Evolutionary conservation across 2,888 invertebrate genomes (phyloP).

Genomic region (Anthophora plumipes): DNA sequence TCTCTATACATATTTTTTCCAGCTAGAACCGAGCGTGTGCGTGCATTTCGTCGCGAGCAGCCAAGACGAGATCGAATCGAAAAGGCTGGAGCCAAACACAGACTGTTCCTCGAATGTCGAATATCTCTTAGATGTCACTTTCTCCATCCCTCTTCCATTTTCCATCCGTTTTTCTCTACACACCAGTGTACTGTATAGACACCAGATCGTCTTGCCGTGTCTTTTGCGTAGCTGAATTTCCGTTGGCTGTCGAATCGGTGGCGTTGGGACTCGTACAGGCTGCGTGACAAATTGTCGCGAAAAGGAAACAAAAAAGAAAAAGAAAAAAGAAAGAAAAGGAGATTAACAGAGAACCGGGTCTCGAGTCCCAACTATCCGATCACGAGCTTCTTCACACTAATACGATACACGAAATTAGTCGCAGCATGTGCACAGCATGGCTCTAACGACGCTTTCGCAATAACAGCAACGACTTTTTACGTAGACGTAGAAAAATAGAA

Average conservation of each 20-base stretch:
- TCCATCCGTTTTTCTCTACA: slow-evolving; percentile 33
- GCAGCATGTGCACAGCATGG: slow-evolving; percentile 82
- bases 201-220: slow-evolving; percentile 37
- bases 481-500: slow-evolving; percentile 30
- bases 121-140: slow-evolving; percentile 27
- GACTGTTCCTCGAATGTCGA: slow-evolving; percentile 26
- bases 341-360: too few relatives aligned
- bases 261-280: slow-evolving; percentile 45
- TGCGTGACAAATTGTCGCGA: not conserved
- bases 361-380: slow-evolving; percentile 63
- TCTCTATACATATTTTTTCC: not conserved
- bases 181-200: slow-evolving; percentile 18
- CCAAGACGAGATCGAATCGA: not conserved
- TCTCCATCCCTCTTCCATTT: slow-evolving; percentile 9
- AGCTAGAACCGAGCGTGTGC: not conserved
- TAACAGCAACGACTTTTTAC: slow-evolving; percentile 59
- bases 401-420: slow-evolving; percentile 64
- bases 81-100: slow-evolving; percentile 1
- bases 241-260: slow-evolving; percentile 45
- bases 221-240: slow-evolving; percentile 46
- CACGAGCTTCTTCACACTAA: slow-evolving; percentile 58
- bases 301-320: not conserved
- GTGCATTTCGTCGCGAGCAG: not conserved
- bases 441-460: slow-evolving; percentile 71
- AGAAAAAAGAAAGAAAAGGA: not conserved